Conservation (phyloP, 2,888 invertebrate genomes). For the Pseudolycoriella hygida region DNA sequence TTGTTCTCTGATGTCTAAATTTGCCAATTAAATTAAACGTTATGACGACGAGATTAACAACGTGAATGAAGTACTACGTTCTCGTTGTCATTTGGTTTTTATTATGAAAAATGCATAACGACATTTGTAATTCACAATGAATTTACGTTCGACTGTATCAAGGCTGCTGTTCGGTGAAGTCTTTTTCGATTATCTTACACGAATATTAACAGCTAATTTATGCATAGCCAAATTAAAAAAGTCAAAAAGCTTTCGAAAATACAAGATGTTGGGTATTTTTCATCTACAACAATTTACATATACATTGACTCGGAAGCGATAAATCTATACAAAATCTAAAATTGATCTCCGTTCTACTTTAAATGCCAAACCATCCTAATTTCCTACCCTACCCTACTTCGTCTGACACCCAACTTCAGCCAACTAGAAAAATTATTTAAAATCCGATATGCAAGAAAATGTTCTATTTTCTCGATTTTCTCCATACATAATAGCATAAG, state of each 20-base stretch:
- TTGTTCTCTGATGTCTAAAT: background rate
- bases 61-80: too few relatives aligned
- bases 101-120: too few relatives aligned
- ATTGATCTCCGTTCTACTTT: constrained; percentile 7
- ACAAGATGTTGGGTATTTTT: background rate
- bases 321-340: constrained; percentile 7
- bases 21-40: too few relatives aligned
- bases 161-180: too few relatives aligned
- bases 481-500: background rate
- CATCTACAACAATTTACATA: background rate
- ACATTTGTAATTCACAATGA: too few relatives aligned
- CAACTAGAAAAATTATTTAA: constrained; percentile 6
- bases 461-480: background rate
- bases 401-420: constrained; percentile 1
- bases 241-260: background rate
- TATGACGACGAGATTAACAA: too few relatives aligned
- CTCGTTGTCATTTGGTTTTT: too few relatives aligned
- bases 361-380: constrained; percentile 7
- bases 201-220: too few relatives aligned
- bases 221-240: background rate
- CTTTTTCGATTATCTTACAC: too few relatives aligned
- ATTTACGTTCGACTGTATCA: too few relatives aligned
- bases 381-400: constrained; percentile 5
- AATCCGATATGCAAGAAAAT: constrained; percentile 6
- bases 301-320: constrained; percentile 5